Percentiles rank a stretch among this genome's conserved stretches.
Conservation (phyloP, 2,888 invertebrate species). For the Eledone cirrhosa region DNA sequence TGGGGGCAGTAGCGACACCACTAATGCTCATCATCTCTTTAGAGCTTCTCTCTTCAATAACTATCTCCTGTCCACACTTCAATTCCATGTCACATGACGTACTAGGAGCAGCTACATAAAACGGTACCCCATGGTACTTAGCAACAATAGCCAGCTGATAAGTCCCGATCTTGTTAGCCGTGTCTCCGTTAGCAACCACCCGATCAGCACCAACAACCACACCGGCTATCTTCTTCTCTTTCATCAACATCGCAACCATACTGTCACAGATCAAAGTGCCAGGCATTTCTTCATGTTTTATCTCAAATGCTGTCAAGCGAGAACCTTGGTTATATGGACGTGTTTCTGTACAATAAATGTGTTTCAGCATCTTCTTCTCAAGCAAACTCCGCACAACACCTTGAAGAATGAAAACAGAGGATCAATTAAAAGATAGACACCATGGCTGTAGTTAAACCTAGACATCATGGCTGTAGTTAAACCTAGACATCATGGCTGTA, state of each 20-base stretch:
- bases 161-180: constrained; percentile 95
- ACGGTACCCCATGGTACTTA: constrained; percentile 88
- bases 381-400: constrained; percentile 86
- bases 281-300: constrained; percentile 83
- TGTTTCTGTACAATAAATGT: constrained; percentile 96
- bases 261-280: constrained; percentile 93
- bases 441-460: no score
- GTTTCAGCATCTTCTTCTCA: constrained; percentile 73
- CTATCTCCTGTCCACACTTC: constrained; percentile 83
- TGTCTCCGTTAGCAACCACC: constrained; percentile 95
- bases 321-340: constrained; percentile 93
- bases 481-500: no score
- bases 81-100: constrained; percentile 86
- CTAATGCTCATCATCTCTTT: constrained; percentile 91
- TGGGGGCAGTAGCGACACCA: constrained; percentile 86
- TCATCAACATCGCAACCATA: constrained; percentile 93
- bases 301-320: constrained; percentile 92
- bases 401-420: constrained; percentile 40
- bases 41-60: constrained; percentile 92
- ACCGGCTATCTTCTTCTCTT: constrained; percentile 82
- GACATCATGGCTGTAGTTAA: no score
- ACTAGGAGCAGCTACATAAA: constrained; percentile 93
- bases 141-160: constrained; percentile 86
- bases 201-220: constrained; percentile 98
- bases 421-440: background rate